A percentile compares a stretch with the other conserved stretches of the same genome.
These are phyloP conservation scores for Dyspetes luteomarginatus DNA, from an alignment of 2,888 invertebrate genomes.

Conservation along the genomic window DNA sequence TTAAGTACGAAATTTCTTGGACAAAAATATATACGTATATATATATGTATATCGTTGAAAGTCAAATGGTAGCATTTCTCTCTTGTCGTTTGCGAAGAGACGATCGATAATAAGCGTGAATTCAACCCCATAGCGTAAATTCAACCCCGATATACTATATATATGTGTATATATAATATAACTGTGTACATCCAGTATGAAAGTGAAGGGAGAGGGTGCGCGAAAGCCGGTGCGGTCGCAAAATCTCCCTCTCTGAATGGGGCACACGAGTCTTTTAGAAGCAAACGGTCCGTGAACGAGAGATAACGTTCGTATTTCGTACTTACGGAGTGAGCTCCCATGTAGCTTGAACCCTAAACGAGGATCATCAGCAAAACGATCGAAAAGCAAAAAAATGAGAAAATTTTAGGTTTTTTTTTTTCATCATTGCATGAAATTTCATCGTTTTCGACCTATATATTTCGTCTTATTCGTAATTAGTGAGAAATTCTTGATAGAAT, in stretches of 20 bases:
- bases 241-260: constrained; percentile 59
- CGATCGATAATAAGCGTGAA: constrained; percentile 78
- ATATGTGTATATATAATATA: no score
- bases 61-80: neutral
- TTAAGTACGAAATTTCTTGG: no score
- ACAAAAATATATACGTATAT: no score
- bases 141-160: constrained; percentile 45
- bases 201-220: constrained; percentile 50
- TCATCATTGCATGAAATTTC: no score
- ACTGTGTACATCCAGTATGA: no score
- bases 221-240: no score
- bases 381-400: constrained; percentile 56
- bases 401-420: no score
- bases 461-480: no score
- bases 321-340: constrained; percentile 27
- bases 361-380: constrained; percentile 30
- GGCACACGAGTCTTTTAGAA: constrained; percentile 78
- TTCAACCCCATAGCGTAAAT: constrained; percentile 63
- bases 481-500: no score
- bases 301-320: constrained; percentile 76
- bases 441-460: no score
- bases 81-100: constrained; percentile 56
- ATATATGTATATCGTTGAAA: no score
- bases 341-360: constrained; percentile 44
- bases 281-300: constrained; percentile 80